phyloP scores from a whole-genome alignment of 2,888 invertebrate genomes.

The Hedya salicella region DNA sequence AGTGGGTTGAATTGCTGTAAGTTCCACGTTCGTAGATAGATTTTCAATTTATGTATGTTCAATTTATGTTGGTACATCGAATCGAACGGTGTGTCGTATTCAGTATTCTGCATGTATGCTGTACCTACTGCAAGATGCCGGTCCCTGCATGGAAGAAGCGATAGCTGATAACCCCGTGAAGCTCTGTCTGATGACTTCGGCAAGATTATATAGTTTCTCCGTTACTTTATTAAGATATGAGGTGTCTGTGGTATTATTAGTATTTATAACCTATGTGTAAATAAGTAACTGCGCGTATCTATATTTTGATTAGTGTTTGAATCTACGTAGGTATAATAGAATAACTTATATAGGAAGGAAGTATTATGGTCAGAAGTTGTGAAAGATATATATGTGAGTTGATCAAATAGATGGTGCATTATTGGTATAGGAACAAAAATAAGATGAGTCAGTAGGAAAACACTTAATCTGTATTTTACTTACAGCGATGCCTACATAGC shows the following conservation, averaged over 20 bases:
- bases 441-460: conserved; percentile 45
- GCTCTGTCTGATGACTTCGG: conserved; percentile 36
- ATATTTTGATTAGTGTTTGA: not conserved
- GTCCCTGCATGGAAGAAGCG: conserved; percentile 47
- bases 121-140: conserved; percentile 57
- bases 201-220: conserved; percentile 35
- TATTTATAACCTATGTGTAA: conserved; percentile 1
- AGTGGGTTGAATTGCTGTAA: conserved; percentile 21
- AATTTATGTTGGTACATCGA: conserved; percentile 9
- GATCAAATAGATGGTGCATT: not conserved
- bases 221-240: conserved; percentile 41
- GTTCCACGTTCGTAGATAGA: not conserved
- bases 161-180: conserved; percentile 72
- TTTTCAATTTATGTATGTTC: conserved; percentile 16
- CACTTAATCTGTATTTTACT: conserved; percentile 54
- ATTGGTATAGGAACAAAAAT: conserved; percentile 14
- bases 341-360: too few relatives aligned
- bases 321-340: too few relatives aligned
- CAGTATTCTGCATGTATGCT: conserved; percentile 32
- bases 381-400: not conserved
- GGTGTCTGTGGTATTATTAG: not conserved
- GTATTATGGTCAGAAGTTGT: too few relatives aligned
- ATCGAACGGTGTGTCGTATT: conserved; percentile 20
- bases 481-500: conserved; percentile 70
- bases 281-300: not conserved